Evolutionary conservation across 2,888 invertebrate genomes (phyloP), one percentile per base, ranked within the genome.

Genomic region (Cheilosia vulpina): DNA sequence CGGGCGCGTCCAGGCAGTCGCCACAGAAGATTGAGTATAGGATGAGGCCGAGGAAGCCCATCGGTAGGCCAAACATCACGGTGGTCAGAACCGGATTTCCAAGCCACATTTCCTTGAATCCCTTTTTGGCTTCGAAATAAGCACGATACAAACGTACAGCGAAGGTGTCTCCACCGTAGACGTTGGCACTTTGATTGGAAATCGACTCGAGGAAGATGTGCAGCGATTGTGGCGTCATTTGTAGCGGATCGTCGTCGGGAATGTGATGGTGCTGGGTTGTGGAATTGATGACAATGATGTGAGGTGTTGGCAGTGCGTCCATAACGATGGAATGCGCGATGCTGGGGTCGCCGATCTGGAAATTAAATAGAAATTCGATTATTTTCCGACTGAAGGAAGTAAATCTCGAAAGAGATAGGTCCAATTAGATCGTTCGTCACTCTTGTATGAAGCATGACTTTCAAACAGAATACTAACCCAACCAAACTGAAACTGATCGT

Each of bases 11-110:
- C 87, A 98, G 93, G 89, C 99, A 97, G 91, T 99, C 99, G 68
- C 98, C 96, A 91, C 99, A 99, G 93, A 98, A 99, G 87, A 98
- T 96, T 1, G 98, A 98, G 92, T 99, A 99, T 90, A 98, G 95
- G 89, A 99, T 98, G 21, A 99, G 94, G 24, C 97, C 96, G 21
- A 99, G 94, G 91, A 99, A 98, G 43, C 98, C 97, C 53, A 98
- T 93, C 0, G 99, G 99, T 80, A 99, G 94, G 1, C 99, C 98
- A 92, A 99, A 98, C 66, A 99, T 94, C 4, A 99, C 95, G 38
- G 97, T 94, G 4, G 98, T 98, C 82, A 99, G 93, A 84, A 99
- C 97, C 0, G 99, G 98, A 93, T 98, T 98, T 11, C 97, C 98
- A 87, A 93, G 94, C 97, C 98, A 98, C 97, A 98, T 98, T 88